Base-by-base conservation (phyloP, 2,888 invertebrate species). In the Hemaris fuciformis region DNA sequence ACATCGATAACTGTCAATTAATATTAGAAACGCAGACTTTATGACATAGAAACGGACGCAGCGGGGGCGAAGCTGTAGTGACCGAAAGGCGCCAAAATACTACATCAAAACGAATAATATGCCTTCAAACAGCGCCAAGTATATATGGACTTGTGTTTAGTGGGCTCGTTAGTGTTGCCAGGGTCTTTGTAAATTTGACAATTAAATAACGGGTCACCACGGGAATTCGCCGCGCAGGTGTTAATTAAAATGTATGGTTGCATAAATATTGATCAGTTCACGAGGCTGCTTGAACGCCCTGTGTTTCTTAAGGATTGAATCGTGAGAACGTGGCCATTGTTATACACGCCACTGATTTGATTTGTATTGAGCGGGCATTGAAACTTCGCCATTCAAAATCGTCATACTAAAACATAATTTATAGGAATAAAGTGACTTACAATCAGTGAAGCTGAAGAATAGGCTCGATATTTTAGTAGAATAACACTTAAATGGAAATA, bases 191-290 rank as follows among this genome's bases (percentile, higher is more conserved):
- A 53, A 53, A 69, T 67, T 74, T 69, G 74, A 67, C 64, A 64
- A 67, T 65, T 64, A 65, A 64, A 67, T 67, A 64, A 63, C 62
- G 64, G 66, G 62, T 71, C 66, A n/a, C 41, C 31, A 60, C 53
- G 53, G 41, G 48, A 53, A 48, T 67, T 67, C 67, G 64, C 64
- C 63, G 70, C 64, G 68, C 65, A 72, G 71, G 75, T 74, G 77
- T 72, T 75, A 77, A 79, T 79, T 76, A 69, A 71, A 77, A 71
- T 67, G 65, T 46, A 66, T 66, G 57, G 57, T 60, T 68, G 69
- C 73, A 70, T 73, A 53, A 31, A 53, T 53, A 60, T 53, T 60
- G 45, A 60, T 60, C 41, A 53, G 53, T 53, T 53, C 53, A 31
- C 18, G 22, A 13, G 22, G 27, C 18, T 18, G 31, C 4, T 53